Conservation (phyloP, 2,113 vertebrate genomes). For the Benthochromis sp. region DNA sequence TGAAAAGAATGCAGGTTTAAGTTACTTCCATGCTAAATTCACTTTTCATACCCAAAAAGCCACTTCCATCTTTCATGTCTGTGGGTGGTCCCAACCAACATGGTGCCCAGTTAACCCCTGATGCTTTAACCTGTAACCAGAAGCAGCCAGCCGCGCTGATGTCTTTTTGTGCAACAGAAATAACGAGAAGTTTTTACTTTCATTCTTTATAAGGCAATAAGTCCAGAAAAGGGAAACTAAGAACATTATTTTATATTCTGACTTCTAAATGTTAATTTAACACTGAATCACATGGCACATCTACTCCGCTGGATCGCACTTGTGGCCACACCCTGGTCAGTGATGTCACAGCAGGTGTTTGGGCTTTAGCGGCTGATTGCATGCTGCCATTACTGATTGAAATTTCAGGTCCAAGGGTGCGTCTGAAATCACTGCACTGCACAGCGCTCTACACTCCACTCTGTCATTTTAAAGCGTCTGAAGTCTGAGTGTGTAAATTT, state of each 20-base stretch:
- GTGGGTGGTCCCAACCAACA: not conserved
- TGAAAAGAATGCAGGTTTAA: not conserved
- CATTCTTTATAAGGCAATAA: not conserved
- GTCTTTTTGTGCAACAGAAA: not conserved
- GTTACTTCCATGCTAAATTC: not conserved
- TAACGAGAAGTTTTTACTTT: not conserved
- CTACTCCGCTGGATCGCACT: not conserved
- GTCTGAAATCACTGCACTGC: not conserved
- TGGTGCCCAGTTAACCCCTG: not conserved
- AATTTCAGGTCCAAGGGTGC: not conserved
- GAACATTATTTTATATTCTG: not conserved
- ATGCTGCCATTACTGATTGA: not conserved
- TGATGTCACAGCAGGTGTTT: not conserved
- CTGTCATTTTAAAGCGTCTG: not conserved
- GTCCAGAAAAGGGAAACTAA: not conserved
- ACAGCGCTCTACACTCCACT: not conserved
- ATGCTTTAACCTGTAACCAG: not conserved
- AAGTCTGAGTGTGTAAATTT: not conserved
- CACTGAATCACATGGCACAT: not conserved
- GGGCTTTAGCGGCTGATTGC: not conserved
- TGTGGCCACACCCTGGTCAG: not conserved
- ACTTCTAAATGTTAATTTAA: not conserved
- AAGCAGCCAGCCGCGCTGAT: not conserved
- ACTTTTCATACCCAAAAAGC: not conserved
- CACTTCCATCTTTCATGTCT: not conserved